These are phyloP conservation scores for Emberiza fucata DNA, from an alignment of 2,113 vertebrate species.

Conservation along the genomic window DNA sequence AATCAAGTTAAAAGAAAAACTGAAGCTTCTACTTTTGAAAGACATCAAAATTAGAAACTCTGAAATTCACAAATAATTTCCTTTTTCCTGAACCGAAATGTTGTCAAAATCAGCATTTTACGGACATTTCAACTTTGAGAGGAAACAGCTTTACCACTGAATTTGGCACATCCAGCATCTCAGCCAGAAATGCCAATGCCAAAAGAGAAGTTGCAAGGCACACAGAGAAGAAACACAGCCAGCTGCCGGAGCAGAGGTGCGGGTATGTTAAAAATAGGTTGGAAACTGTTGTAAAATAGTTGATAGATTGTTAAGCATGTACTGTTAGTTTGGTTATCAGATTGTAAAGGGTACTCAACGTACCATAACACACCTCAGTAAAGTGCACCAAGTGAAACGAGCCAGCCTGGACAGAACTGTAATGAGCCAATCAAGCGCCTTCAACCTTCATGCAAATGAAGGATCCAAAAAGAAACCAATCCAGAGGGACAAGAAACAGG, in stretches of 20 bases:
- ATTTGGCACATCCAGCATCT: background rate
- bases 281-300: too few species aligned
- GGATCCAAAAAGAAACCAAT: too few species aligned
- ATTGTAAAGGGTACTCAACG: too few species aligned
- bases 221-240: accelerated
- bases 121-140: background rate
- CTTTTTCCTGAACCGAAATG: background rate
- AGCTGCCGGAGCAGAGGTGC: background rate
- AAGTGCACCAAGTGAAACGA: too few species aligned
- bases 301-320: too few species aligned
- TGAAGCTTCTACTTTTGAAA: background rate
- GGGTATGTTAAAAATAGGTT: too few species aligned
- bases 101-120: background rate
- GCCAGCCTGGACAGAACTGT: too few species aligned
- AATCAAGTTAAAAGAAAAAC: background rate
- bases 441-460: too few species aligned
- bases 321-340: too few species aligned
- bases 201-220: background rate
- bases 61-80: background rate
- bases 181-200: background rate
- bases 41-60: background rate
- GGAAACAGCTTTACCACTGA: background rate
- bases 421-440: too few species aligned
- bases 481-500: too few species aligned
- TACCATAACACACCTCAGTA: too few species aligned